Evolutionary conservation across 2,888 invertebrate genomes (phyloP).

Genomic region (Drosophila koepferae): DNA sequence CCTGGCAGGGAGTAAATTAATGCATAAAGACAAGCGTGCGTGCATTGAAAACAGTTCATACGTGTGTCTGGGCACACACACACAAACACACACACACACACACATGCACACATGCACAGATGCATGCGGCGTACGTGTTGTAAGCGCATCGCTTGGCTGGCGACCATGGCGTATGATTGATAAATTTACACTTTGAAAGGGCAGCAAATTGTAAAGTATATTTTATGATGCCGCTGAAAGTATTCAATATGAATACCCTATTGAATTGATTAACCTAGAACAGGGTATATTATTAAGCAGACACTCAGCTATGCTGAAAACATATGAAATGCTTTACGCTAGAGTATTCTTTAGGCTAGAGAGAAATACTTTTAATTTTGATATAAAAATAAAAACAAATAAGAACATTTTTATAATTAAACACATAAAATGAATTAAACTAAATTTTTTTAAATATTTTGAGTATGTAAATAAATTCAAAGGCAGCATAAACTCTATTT

Average conservation of each 20-base stretch:
- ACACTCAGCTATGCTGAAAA: not conserved
- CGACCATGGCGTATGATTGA: conserved; percentile 68
- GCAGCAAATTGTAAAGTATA: conserved; percentile 42
- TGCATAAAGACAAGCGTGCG: conserved; percentile 59
- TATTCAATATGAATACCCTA: conserved; percentile 18
- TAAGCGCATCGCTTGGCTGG: conserved; percentile 34
- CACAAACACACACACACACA: not conserved
- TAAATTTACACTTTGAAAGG: conserved; percentile 68
- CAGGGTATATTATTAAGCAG: not conserved
- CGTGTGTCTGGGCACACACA: conserved; percentile 42
- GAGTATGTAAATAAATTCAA: not conserved
- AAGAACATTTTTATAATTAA: not conserved
- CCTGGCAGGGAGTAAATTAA: conserved; percentile 64
- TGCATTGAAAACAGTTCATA: conserved; percentile 72
- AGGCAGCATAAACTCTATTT: not conserved
- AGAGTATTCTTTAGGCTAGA: not conserved
- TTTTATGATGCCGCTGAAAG: conserved; percentile 30
- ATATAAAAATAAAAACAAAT: not conserved
- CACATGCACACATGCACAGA: conserved; percentile 10
- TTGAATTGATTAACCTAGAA: not conserved
- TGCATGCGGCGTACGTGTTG: conserved; percentile 14
- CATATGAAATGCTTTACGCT: no score
- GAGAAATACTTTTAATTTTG: not conserved
- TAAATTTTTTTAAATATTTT: not conserved
- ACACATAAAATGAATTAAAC: not conserved